phyloP scores from a whole-genome alignment of 2,797 vertebrate species.

The Toxotes lorentzi region DNA sequence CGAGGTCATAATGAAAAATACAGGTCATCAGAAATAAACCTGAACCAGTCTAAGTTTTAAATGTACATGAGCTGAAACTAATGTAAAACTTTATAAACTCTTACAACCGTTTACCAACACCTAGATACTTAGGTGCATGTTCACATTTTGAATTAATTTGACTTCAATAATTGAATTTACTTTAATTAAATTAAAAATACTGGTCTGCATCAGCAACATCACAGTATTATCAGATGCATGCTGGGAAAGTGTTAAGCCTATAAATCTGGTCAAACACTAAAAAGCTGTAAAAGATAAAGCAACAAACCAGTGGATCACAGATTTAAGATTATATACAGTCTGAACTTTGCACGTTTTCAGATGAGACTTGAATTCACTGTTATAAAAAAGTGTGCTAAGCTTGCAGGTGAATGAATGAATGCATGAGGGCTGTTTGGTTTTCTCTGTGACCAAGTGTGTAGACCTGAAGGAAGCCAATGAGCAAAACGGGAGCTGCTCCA shows the following conservation, averaged over 20 bases:
- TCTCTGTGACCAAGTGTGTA: conserved; percentile 57
- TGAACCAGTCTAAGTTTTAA: background rate
- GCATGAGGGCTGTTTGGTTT: conserved; percentile 39
- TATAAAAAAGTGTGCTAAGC: conserved; percentile 16
- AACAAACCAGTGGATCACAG: conserved; percentile 31
- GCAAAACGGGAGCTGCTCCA: conserved; percentile 26
- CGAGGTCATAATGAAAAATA: background rate
- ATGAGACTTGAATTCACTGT: background rate
- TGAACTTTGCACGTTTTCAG: conserved; percentile 29
- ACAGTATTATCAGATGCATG: background rate
- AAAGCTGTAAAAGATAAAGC: conserved; percentile 21
- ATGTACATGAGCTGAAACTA: background rate
- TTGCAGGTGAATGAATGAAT: conserved; percentile 39
- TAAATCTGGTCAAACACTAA: conserved; percentile 2
- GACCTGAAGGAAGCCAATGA: conserved; percentile 60
- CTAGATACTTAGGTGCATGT: background rate
- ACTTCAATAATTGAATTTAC: background rate
- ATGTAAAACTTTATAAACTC: background rate
- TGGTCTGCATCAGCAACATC: too few relatives aligned
- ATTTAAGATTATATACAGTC: background rate
- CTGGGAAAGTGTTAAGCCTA: background rate
- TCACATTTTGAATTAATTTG: background rate
- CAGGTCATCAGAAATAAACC: background rate
- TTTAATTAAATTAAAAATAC: background rate
- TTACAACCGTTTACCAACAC: background rate